Percentiles rank a stretch among this genome's conserved stretches.
phyloP scores from a whole-genome alignment of 2,888 invertebrate genomes.

The Papilio demoleus region DNA sequence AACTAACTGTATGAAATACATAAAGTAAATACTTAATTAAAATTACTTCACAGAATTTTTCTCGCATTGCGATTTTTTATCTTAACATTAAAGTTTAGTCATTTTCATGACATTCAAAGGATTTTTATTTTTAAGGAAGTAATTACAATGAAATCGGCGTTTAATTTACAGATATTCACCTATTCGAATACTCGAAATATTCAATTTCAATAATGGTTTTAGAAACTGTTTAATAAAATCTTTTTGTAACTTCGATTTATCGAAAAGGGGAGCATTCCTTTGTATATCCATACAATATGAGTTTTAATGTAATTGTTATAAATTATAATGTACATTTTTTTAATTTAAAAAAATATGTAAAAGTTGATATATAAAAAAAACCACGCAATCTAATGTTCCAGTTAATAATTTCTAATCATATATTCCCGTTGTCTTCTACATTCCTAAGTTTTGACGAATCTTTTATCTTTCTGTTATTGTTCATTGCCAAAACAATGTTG shows the following conservation, averaged over 20 bases:
- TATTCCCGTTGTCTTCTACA: constrained; percentile 46
- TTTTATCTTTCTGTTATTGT: constrained; percentile 52
- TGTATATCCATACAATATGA: neutral
- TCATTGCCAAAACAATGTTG: constrained; percentile 66
- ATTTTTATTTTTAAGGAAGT: neutral
- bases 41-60: no score
- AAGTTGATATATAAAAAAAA: no score
- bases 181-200: neutral
- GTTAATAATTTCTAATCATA: constrained; percentile 19
- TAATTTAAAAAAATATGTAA: neutral
- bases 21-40: no score
- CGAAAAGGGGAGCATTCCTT: neutral
- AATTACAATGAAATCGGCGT: neutral
- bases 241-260: neutral
- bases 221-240: neutral
- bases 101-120: neutral
- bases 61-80: neutral
- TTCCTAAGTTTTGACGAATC: constrained; percentile 70
- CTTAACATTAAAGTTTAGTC: neutral
- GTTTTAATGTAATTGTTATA: neutral
- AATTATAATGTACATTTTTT: neutral
- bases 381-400: constrained; percentile 9
- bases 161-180: neutral
- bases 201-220: neutral
- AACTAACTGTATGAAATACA: no score